Conservation (phyloP, 2,797 vertebrate species). For the Acridotheres tristis region DNA sequence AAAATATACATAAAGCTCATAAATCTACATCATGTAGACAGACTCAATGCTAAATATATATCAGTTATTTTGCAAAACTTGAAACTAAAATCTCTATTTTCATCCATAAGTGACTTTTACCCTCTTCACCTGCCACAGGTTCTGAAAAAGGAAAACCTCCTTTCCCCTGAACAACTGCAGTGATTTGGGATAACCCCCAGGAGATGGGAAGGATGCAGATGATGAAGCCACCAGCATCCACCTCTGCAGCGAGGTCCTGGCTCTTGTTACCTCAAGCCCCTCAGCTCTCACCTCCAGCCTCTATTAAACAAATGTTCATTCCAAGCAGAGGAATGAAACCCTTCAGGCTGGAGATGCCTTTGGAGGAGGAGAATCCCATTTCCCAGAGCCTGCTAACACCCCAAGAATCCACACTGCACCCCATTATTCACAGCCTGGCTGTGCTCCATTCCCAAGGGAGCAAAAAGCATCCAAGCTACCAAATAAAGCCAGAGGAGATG, state of each 20-base stretch:
- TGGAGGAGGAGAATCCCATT: neutral
- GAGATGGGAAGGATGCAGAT: neutral
- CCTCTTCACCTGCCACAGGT: neutral
- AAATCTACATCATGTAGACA: neutral
- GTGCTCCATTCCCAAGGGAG: neutral
- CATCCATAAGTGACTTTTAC: neutral
- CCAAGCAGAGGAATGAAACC: neutral
- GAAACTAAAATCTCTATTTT: neutral
- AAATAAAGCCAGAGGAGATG: neutral
- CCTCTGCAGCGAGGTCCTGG: accelerated
- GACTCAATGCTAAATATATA: neutral
- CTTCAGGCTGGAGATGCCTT: neutral
- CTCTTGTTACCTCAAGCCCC: neutral
- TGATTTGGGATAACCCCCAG: neutral
- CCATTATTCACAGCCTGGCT: neutral
- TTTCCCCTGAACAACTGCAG: neutral
- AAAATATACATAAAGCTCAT: conserved; percentile 6
- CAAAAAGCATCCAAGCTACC: neutral
- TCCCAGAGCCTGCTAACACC: neutral
- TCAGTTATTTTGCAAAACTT: neutral
- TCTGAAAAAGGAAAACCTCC: neutral
- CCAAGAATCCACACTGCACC: neutral
- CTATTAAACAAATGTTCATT: neutral
- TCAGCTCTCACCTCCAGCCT: neutral
- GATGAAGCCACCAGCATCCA: neutral